Evolutionary conservation across 1,140 invertebrate genomes (phyloP).

Genomic region (Rhizoglyphus robini): DNA sequence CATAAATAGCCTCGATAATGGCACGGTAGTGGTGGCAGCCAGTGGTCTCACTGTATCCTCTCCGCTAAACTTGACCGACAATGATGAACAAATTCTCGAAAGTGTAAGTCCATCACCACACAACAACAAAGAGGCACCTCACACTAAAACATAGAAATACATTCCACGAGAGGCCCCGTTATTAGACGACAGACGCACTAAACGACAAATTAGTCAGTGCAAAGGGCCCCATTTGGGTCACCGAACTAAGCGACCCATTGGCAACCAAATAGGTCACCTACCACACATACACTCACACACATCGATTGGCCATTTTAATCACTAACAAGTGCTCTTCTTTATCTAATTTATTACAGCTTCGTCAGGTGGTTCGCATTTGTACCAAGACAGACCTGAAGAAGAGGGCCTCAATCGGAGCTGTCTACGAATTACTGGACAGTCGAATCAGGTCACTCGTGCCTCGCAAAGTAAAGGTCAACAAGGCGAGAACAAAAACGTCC

Average conservation of each 20-base stretch:
- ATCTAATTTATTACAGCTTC: conserved; percentile 9
- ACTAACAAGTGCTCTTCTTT: neutral
- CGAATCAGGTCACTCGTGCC: neutral
- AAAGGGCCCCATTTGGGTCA: conserved; percentile 7
- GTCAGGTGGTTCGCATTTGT: conserved; percentile 14
- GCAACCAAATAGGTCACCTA: too few species aligned
- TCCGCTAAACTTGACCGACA: too few species aligned
- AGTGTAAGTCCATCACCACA: neutral
- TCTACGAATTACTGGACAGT: neutral
- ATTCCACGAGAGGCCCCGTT: too few species aligned
- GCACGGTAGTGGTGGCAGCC: too few species aligned
- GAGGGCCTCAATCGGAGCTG: neutral
- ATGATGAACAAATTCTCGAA: conserved; percentile 13
- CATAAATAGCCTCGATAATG: too few species aligned
- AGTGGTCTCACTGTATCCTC: too few species aligned
- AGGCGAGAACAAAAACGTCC: neutral
- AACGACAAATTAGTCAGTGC: too few species aligned
- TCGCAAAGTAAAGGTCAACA: neutral
- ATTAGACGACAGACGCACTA: too few species aligned
- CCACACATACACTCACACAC: too few species aligned
- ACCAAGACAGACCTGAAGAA: neutral
- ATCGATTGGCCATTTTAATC: neutral
- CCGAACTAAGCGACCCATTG: too few species aligned
- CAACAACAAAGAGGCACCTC: neutral
- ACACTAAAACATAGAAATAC: neutral